Percentiles rank a stretch among this genome's conserved stretches.
Evolutionary conservation across 2,113 vertebrate species (phyloP).

Genomic region (Meleagris gallopavo): DNA sequence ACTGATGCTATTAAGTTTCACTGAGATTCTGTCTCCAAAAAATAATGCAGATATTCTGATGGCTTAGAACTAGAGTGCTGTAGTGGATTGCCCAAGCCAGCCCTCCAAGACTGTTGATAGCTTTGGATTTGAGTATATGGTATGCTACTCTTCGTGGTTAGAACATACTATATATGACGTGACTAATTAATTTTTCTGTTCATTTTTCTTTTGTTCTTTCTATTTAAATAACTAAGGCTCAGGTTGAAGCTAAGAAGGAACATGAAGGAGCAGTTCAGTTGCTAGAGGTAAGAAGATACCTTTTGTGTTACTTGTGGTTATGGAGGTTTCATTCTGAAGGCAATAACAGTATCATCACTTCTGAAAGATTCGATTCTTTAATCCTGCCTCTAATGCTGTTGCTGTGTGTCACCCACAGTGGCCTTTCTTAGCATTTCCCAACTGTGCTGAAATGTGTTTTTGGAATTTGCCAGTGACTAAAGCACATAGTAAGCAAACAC

Average conservation of each 20-base stretch:
- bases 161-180: background rate
- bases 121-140: background rate
- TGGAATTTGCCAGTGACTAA: background rate
- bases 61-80: background rate
- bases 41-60: background rate
- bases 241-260: slow-evolving; percentile 98
- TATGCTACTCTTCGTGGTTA: background rate
- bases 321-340: background rate
- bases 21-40: background rate
- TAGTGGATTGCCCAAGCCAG: background rate
- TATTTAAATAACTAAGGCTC: slow-evolving; percentile 82
- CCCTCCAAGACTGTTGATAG: background rate
- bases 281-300: slow-evolving; percentile 90
- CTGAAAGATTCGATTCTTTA: background rate
- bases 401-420: background rate
- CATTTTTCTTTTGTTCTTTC: background rate
- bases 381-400: background rate
- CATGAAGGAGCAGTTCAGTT: slow-evolving; percentile 97
- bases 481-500: background rate
- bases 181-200: background rate
- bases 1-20: background rate
- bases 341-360: background rate
- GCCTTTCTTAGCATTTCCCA: background rate
- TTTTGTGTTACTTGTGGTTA: background rate
- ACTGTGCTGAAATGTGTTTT: background rate